Evolutionary conservation across 2,113 vertebrate genomes (phyloP), one percentile per base, ranked within the genome.

Genomic region (Cariama cristata): DNA sequence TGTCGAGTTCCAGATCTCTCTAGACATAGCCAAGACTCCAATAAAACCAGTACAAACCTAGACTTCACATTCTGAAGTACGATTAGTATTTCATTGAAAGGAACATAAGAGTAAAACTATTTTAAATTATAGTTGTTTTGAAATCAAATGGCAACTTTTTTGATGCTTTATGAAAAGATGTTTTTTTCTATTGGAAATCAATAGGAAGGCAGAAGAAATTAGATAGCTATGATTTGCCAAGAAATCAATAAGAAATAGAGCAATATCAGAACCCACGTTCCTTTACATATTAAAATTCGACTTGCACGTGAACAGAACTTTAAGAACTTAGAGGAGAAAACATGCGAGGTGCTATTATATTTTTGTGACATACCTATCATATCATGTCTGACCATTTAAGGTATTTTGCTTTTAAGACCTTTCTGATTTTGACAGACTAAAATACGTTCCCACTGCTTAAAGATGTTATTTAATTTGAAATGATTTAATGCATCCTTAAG

Each of bases 161-260:
- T 92, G 96, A 97, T 90, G 96, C 84, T 93, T 97, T 96, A 95
- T 90, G 94, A 94, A 96, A 62, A 97, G 95, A 94, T 67, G 82
- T 47, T 38, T 90, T 90, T 71, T 97, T 79, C 96, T 92, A 98
- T 96, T 96, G 98, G 98, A 98, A 98, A 98, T 98, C 98, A 97
- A 98, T 98, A 86, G 89, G 92, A 91, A 98, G 94, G 97, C 96
- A 98, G 98, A 97, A 98, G 98, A 98, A 98, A 98, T 97, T 96
- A 98, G 98, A 98, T 97, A 97, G 97, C 98, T 79, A 87, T 90
- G 97, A 98, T 98, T 96, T 98, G 98, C 98, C 94, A 95, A 96
- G 98, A 97, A 96, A 98, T 98, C 98, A 96, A 97, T 98, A 98
- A 96, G 94, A 96, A 91, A 97, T 87, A 81, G 7, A 96, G 92